Evolutionary conservation across 2,113 vertebrate genomes (phyloP).

Genomic region (Caranx melampygus): DNA sequence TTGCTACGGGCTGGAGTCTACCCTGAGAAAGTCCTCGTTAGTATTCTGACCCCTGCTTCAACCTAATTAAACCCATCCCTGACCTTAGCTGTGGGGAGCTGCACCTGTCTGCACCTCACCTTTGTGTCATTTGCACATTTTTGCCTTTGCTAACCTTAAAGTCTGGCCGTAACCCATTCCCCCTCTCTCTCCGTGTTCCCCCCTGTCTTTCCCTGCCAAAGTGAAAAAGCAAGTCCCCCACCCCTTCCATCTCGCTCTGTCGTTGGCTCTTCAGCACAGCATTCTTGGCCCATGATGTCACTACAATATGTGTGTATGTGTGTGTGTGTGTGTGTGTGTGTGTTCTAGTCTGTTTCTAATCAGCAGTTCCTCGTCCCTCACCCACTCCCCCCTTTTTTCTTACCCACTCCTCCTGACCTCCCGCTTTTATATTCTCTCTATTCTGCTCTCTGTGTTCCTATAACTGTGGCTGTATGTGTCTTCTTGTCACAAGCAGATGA

Average conservation of each 20-base stretch:
- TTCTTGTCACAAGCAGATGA: constrained; percentile 40
- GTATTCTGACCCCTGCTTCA: constrained; percentile 70
- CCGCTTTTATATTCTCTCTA: constrained; percentile 50
- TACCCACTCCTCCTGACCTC: constrained; percentile 59
- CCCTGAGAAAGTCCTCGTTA: constrained; percentile 91
- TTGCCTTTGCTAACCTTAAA: constrained; percentile 56
- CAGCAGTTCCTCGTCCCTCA: constrained; percentile 76
- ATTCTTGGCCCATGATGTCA: constrained; percentile 86
- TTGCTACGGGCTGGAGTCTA: constrained; percentile 92
- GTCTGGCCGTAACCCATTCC: constrained; percentile 34
- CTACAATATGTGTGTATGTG: constrained; percentile 70
- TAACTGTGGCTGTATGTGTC: constrained; percentile 28
- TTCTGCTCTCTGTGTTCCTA: constrained; percentile 54
- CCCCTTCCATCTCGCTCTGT: constrained; percentile 75
- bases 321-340: constrained; percentile 72
- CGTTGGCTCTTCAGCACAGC: constrained; percentile 78
- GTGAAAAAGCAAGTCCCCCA: constrained; percentile 68
- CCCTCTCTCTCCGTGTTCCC: constrained; percentile 54
- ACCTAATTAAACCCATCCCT: constrained; percentile 48
- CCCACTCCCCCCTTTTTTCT: constrained; percentile 63
- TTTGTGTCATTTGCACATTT: constrained; percentile 27
- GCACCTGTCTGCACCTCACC: constrained; percentile 60
- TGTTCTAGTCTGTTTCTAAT: constrained; percentile 85
- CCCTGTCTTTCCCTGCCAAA: constrained; percentile 57
- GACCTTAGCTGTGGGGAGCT: constrained; percentile 44